Base-by-base conservation (phyloP, 2,113 vertebrate species). In the Ictalurus punctatus region DNA sequence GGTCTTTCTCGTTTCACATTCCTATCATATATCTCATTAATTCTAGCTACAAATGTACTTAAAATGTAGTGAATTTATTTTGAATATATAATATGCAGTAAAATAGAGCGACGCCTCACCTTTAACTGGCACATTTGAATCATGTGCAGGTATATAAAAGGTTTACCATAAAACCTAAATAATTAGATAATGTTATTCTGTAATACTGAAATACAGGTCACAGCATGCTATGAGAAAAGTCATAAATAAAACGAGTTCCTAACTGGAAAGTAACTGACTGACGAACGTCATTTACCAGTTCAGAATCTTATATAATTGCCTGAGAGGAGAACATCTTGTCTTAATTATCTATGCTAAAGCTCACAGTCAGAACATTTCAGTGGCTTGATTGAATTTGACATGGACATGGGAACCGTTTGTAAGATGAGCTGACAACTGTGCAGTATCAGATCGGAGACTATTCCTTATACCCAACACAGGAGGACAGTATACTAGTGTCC, bases 341-440 rank as follows among this genome's bases (percentile, higher is more conserved):
- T 95, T 96, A 96, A 96, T 96, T 96, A 96, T 95, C 93, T 95
- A 91, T 87, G 92, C 93, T 93, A 93, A 94, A 95, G 92, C 85
- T 90, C 92, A 89, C 90, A 87, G 65, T 85, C 78, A 74, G 61
- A 87, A 54, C 90, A 93, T 92, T 95, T 93, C 94, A 94, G 92
- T 91, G 73, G 91, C 92, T 92, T 96, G 95, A 94, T 94, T 95
- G 94, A 93, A 95, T 95, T 95, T 96, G 96, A 96, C 95, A 92
- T 91, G 92, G 92, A 94, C 94, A 85, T 83, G 6, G 3, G 88
- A 92, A 93, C 93, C 93, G 93, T 96, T 94, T 95, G 94, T 90
- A 71, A 0, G 88, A 91, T 90, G 92, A 91, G 89, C 85, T 90
- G 91, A 92, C 58, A 87, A 73, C 40, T 79, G 58, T 37, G 87